Base-by-base conservation (phyloP, 2,113 vertebrate genomes). In the Paracanthobrama guichenoti region DNA sequence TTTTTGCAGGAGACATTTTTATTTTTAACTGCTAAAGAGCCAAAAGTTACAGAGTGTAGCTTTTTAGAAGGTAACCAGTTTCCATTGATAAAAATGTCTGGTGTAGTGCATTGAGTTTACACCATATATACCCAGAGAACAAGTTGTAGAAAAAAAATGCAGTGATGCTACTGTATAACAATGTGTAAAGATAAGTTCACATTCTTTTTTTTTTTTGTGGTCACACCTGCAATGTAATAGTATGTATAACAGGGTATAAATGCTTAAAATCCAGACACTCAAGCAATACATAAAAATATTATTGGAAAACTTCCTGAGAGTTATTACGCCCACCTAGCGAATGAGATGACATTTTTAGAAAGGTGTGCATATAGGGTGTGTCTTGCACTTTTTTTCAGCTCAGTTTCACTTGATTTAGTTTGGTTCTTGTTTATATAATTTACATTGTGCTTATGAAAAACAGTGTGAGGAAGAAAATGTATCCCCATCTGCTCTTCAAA, bases 401-500 rank as follows among this genome's bases (percentile, higher is more conserved):
- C 55, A 60, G 24, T 64, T 80, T 46, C 78, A 66, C 78, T 80
- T 48, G 39, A 80, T 80, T 69, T 53, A 22, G 18, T 81, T 69
- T 69, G 46, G 16, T 69, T 81, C 46, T 69, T 18, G 6, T 81
- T 81, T 69, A 69, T 69, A 69, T 53, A 2, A 7, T 81, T 81
- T 81, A 46, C 62, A 31, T 39, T 81, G 62, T 81, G 28, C 57
- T 28, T 48, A 44, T 60, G 77, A 79, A 46, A 79, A 79, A 79
- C 77, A 79, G 59, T 60, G 35, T 26, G 39, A 78, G 22, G 75
- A 79, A 46, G 42, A 66, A 80, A 80, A 46, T 59, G 35, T 46
- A 28, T 67, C 46, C 77, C 26, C 78, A 80, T 80, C 78, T 67
- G 79, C 44, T 81, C 46, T 39, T 81, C 46, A 69, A 53, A 81